Evolutionary conservation across 2,113 vertebrate species (phyloP), one percentile per base, ranked within the genome.

Genomic region (Marmota flaviventris): DNA sequence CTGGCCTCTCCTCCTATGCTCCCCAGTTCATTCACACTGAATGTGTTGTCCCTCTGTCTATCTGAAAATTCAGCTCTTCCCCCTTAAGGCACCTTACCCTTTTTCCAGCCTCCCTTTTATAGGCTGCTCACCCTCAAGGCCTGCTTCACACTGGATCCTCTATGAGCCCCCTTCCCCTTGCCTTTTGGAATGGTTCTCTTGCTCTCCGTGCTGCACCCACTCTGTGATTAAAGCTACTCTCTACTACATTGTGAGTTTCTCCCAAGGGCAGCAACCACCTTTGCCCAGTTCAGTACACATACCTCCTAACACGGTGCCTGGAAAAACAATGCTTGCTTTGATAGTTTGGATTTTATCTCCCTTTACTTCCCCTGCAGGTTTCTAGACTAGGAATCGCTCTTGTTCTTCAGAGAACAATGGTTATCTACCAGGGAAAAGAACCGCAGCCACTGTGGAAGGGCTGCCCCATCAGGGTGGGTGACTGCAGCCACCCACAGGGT

Each of bases 251-350:
- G 22, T 2, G 20, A 67, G 8, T 37, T 45, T 32, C 48, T 37
- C 73, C 13, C 2, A 34, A 73, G 0, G 82, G 5, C 25, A 7
- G 4, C 63, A 70, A 8, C 6, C 34, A 53, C 37, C 22, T 42
- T 11, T 0, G 20, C 14, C 75, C 7, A 24, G 0, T 48, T 37
- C 5, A 0, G 5, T 4, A 63, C 22, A 1, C 48, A 67, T 1
- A 11, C n/a, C n/a, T 0, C 2, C 75, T 25, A 7, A 56, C 53
- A 11, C 5, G 13, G n/a, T 27, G 27, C 58, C 48, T 17, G 53
- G 61, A 61, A 18, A 3, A 45, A 18, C 11, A 22, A 0, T 11
- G 4, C 65, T 81, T 56, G 56, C 56, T 91, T 88, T 61, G 61
- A 27, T 1, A 48, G 45, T 32, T 63, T 22, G 75, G n/a, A 24